A percentile compares a stretch with the other conserved stretches of the same genome.
These are phyloP conservation scores for Melikaiella ostensackeni DNA, from an alignment of 2,888 invertebrate species.

Conservation along the genomic window DNA sequence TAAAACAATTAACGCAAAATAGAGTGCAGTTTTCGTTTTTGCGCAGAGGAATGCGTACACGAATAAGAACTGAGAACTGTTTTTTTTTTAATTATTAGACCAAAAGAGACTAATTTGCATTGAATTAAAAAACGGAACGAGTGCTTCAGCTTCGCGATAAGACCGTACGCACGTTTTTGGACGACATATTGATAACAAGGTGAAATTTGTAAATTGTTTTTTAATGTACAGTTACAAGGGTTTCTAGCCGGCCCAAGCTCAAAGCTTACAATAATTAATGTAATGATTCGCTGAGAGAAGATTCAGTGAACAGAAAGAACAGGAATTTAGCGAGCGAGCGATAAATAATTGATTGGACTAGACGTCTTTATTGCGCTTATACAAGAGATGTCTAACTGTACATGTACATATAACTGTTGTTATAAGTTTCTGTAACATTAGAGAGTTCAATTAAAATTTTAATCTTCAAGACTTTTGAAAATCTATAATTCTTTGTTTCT, in stretches of 20 bases:
- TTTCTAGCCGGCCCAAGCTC: conserved; percentile 65
- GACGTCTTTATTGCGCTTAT: conserved; percentile 68
- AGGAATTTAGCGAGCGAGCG: conserved; percentile 56
- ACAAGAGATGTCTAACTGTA: conserved; percentile 62
- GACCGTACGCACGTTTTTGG: conserved; percentile 48
- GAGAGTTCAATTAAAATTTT: conserved; percentile 66
- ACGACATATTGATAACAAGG: conserved; percentile 26
- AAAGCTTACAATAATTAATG: conserved; percentile 72
- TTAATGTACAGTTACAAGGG: conserved; percentile 47
- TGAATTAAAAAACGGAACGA: conserved; percentile 9
- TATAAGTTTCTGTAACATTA: conserved; percentile 62
- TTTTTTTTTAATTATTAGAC: conserved; percentile 6
- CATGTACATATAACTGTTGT: conserved; percentile 65
- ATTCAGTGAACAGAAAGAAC: conserved; percentile 48
- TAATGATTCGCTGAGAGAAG: conserved; percentile 47
- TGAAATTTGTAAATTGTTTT: conserved; percentile 40
- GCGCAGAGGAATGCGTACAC: neutral
- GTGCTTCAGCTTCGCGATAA: conserved; percentile 7
- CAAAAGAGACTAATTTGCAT: conserved; percentile 22
- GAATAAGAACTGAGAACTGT: conserved; percentile 33
- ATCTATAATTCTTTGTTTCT: too few species aligned
- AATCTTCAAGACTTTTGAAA: neutral
- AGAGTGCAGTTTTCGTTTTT: conserved; percentile 3
- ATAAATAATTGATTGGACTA: conserved; percentile 58
- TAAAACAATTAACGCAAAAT: neutral